Base-by-base conservation (phyloP, 2,797 vertebrate genomes). In the Poeciliopsis paucimaculata region DNA sequence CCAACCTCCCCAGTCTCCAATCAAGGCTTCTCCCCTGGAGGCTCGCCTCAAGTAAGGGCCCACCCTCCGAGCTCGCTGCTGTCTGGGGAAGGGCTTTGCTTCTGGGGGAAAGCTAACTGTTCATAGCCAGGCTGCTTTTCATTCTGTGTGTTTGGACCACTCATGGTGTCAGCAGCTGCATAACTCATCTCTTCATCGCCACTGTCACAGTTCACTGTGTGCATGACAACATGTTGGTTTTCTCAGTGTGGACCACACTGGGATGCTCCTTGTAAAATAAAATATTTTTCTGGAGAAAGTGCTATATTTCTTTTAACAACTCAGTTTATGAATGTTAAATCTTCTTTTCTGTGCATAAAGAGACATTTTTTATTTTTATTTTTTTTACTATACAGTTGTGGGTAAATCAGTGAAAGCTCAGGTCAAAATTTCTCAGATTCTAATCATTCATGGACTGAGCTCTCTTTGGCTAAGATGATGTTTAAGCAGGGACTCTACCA, bases 1-100 rank as follows among this genome's bases (percentile, higher is more conserved):
- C 98, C 98, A 96, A 99, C 98, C 92, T 99, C 98, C 94, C 98
- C 98, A 81, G 97, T 98, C 97, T 99, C 98, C 97, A 99, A 99
- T 97, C 98, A 99, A 97, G 98, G 97, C 96, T 99, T 99, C 97
- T 99, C 98, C 94, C 98, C 98, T 2, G 97, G 98, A 94, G 97
- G 97, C 96, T 99, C 98, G 94, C 98, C 98, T 90, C 98, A 99
- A 97, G 98, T 99, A 98, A 98, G 97, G 96, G 96, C 95, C 94
- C 87, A 86, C 90, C 94, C 94, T 90, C 88, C 77, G 60, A 93
- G 90, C 92, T 91, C 82, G 88, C 90, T 91, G 93, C 93, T 94
- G 93, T 92, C 85, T 88, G 88, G 91, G 91, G 90, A 90, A 86
- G 90, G 92, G 90, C 92, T 91, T 90, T 87, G 86, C 77, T 77